Evolutionary conservation across 2,113 vertebrate species (phyloP), one percentile per base, ranked within the genome.

Genomic region (Tragelaphus scriptus): DNA sequence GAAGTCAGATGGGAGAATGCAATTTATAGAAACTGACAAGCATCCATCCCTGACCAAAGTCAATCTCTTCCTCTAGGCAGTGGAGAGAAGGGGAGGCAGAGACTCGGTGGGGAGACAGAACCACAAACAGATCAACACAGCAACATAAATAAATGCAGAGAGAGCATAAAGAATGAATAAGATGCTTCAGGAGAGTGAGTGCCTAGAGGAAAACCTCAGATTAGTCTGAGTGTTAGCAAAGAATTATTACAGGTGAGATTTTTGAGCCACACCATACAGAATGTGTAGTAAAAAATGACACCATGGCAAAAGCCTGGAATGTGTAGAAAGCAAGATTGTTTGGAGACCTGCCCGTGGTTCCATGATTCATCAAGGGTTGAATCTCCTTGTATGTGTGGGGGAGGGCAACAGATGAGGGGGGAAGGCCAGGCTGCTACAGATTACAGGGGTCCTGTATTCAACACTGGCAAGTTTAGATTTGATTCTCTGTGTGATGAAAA

Each of bases 391-490:
- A 17, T 68, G 7, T 5, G 16, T 40, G 15, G 32, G 6, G 56
- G 0, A 63, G 4, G 12, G 9, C 16, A 65, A 16, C 8, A 85
- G 6, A 25, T 36, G 6, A 59, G 4, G 0, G 1, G 11, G 28
- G 3, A 61, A 2, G 13, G 10, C 10, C 7, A 51, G 47, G 4
- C 9, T 80, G 26, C 40, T 10, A 11, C n/a, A 55, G 2, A 44
- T 32, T 12, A 1, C 3, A 0, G 25, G 32, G 5, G 44, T 30
- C 16, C n/a, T 17, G 0, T 5, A 10, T 32, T 6, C 14, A 85
- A 28, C 2, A 26, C 13, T 23, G 55, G 7, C 15, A 85, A 55
- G 21, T 79, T 85, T 87, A 8, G 19, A 68, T 80, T 95, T 58
- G 56, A 65, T 85, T 81, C 19, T 80, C 16, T 86, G 23, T 26